Base-by-base conservation (phyloP, 2,888 invertebrate species). In the Tipula lateralis region DNA sequence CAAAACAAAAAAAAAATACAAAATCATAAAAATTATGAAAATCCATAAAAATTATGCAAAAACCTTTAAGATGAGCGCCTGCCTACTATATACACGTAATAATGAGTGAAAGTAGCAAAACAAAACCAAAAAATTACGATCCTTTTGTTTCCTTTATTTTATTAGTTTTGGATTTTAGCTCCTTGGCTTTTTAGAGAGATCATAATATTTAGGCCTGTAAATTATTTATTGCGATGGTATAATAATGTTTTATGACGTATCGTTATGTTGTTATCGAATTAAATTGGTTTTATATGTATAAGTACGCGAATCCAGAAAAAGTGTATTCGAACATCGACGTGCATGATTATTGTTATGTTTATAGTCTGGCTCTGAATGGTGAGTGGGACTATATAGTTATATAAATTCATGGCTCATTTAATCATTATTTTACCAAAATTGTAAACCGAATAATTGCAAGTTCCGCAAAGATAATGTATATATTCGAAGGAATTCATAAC, bases 191-290 rank as follows among this genome's bases (percentile, higher is more conserved):
- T 24, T 24, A 44, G 66, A n/a, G n/a, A 66, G 66, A 66, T 66
- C 66, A 24, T 66, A 7, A 7, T 24, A 12, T 24, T 66, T 66
- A 66, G 66, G 66, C 24, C 66, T 24, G 66, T 66, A 66, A 66
- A 66, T 66, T 66, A 66, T 66, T 66, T 66, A 66, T 66, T 66
- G 66, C 66, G 66, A 66, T 66, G 66, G 66, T 66, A n/a, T n/a
- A 66, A 66, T 66, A 19, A 66, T 24, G 24, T 66, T 66, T 66
- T 66, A 66, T 66, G 66, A 66, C 24, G 66, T 66, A 66, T 66
- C 66, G 66, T 66, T 66, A 66, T 66, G 24, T 66, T 66, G 66
- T 66, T 66, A 24, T 66, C 66, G 66, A 66, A 66, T 24, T 66
- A 66, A 66, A 66, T 66, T 66, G 66, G 24, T 66, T 66, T 66